These are phyloP conservation scores for Discoglossus pictus DNA, from an alignment of 2,797 vertebrate genomes.

Conservation along the genomic window DNA sequence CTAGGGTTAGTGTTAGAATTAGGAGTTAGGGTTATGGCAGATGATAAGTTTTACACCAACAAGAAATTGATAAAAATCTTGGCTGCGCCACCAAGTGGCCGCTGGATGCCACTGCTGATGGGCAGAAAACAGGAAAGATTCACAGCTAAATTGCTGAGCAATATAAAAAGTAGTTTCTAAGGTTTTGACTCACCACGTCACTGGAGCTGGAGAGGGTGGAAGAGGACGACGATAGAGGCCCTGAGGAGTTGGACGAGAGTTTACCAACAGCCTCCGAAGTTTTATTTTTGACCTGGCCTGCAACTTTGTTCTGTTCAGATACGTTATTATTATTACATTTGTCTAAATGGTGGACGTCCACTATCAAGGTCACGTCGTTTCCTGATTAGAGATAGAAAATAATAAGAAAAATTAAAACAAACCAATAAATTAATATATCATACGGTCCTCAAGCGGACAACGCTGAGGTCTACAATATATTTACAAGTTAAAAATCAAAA, in stretches of 20 bases:
- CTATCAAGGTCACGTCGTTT: conserved; percentile 87
- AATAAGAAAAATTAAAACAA: too few species aligned
- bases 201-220: conserved; percentile 87
- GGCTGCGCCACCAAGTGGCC: too few species aligned
- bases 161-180: not conserved
- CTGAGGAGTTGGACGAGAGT: conserved; percentile 92
- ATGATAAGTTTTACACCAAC: too few species aligned
- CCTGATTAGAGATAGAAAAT: conserved; percentile 66
- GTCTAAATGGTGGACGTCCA: conserved; percentile 89
- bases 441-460: too few species aligned
- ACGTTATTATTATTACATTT: conserved; percentile 96
- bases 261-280: conserved; percentile 80
- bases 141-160: not conserved
- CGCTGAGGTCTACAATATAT: too few species aligned
- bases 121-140: too few species aligned
- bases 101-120: too few species aligned
- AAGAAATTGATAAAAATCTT: too few species aligned
- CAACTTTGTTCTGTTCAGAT: conserved; percentile 78
- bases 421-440: too few species aligned
- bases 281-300: conserved; percentile 76
- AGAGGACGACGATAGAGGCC: conserved; percentile 83
- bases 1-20: too few species aligned
- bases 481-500: too few species aligned
- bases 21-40: too few species aligned
- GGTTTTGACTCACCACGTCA: conserved; percentile 91